These are phyloP conservation scores for Scolopax bukidnonensis DNA, from an alignment of 2,797 vertebrate species.

Conservation along the genomic window DNA sequence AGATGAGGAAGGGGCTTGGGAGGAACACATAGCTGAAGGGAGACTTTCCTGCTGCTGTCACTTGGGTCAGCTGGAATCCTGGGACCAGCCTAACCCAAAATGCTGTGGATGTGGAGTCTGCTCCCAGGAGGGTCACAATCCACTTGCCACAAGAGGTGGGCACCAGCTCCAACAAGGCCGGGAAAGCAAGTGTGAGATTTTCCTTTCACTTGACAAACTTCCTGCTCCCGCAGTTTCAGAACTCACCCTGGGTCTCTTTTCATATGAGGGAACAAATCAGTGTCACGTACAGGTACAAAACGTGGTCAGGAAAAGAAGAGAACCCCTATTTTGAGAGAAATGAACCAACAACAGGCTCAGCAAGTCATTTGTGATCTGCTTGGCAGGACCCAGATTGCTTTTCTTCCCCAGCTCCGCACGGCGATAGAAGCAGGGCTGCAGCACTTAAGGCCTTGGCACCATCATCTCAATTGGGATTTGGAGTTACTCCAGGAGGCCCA, in stretches of 20 bases:
- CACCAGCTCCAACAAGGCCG: not conserved
- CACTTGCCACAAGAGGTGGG: not conserved
- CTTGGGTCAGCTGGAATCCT: not conserved
- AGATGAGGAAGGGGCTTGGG: not conserved
- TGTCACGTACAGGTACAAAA: not conserved
- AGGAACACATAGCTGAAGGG: not conserved
- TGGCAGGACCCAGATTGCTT: constrained; percentile 13
- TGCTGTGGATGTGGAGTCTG: not conserved
- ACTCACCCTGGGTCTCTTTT: not conserved
- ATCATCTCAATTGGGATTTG: not conserved
- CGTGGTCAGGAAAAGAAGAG: not conserved
- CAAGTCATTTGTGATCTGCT: not conserved
- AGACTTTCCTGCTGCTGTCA: not conserved
- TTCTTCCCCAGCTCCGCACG: not conserved
- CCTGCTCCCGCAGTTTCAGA: not conserved
- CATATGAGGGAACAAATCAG: not conserved
- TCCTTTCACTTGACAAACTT: not conserved
- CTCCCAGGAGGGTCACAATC: not conserved
- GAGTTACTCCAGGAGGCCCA: constrained; percentile 41
- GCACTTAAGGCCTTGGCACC: constrained; percentile 63
- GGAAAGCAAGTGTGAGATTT: not conserved
- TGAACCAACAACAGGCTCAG: not conserved
- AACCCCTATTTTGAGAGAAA: not conserved
- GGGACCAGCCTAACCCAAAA: not conserved
- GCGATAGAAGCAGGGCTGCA: not conserved